Base-by-base conservation (phyloP, 1,140 invertebrate genomes). In the Oedothorax gibbosus region DNA sequence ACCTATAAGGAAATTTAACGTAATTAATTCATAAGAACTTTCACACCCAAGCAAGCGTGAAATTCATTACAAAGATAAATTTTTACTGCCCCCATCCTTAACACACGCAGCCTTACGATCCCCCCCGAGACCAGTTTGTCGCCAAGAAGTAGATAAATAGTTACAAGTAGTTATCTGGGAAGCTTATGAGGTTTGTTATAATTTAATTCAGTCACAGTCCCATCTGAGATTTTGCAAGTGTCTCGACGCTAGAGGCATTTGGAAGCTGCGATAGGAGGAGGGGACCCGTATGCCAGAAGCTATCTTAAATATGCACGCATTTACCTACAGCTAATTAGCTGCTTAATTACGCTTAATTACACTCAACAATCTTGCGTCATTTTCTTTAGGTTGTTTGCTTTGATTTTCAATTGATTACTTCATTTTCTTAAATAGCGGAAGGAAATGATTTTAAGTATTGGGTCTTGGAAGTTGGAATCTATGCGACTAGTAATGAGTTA, bases 281-380 rank as follows among this genome's bases (percentile, higher is more conserved):
- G 81, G 81, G 35, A 82, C 11, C 12, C 60, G 51, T 76, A 76
- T 76, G 72, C 56, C 82, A 76, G 82, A 60, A 84, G 60, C 82
- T 84, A 84, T 84, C 82, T 84, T 68, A 84, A 84, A 75, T 84
- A 84, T 84, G 62, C 72, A 84, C 73, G 64, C 73, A 77, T 77
- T 77, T 77, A 84, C 82, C 73, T 84, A 69, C 56, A 76, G 14
- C 82, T 84, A 84, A 84, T 84, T 84, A 84, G 82, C 15, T 49
- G 62, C 60, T 60, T 83, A 84, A 84, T 84, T 75, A 84, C 82
- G 60, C 82, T 76, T 84, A 84, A 84, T 84, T 84, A 76, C 82
- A 54, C 56, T 84, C 72, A 77, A 84, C 72, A 66, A 76, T 12
- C 60, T 57, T 12, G 12, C 60, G n/a, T 56, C 72, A 18, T 65